Evolutionary conservation across 2,888 invertebrate species (phyloP).

Genomic region (Synergus umbraculus): DNA sequence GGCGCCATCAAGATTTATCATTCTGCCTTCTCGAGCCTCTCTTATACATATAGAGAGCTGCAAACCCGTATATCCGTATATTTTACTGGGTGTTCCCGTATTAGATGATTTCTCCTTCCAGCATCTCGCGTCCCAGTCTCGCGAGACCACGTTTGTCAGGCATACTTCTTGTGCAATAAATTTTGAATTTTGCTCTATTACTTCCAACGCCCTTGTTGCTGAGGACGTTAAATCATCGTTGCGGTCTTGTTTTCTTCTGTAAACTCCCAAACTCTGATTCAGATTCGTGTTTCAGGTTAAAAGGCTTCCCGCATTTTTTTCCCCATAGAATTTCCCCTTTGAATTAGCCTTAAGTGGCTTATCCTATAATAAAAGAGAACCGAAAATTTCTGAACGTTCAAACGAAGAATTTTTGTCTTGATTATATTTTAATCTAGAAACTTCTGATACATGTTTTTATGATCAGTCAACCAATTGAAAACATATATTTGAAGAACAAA

Average conservation of each 20-base stretch:
- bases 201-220: slow-evolving; percentile 30
- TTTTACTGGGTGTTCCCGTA: slow-evolving; percentile 32
- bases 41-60: slow-evolving; percentile 8
- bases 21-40: slow-evolving; percentile 38
- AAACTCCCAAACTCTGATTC: slow-evolving; percentile 29
- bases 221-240: slow-evolving; percentile 26
- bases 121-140: slow-evolving; percentile 1
- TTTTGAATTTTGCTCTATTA: slow-evolving; percentile 40
- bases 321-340: not conserved
- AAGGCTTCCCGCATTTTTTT: not conserved
- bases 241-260: slow-evolving; percentile 32
- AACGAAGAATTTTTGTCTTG: too few relatives aligned
- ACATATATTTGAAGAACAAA: not conserved
- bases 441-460: not conserved
- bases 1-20: slow-evolving; percentile 65
- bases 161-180: slow-evolving; percentile 39
- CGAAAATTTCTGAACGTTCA: too few relatives aligned
- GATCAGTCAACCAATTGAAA: not conserved
- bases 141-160: slow-evolving; percentile 29
- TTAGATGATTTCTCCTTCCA: slow-evolving; percentile 26
- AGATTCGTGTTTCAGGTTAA: slow-evolving; percentile 13
- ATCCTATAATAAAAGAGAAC: not conserved
- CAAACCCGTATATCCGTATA: slow-evolving; percentile 35
- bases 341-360: not conserved
- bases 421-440: too few relatives aligned